A percentile compares a stretch with the other conserved stretches of the same genome.
Evolutionary conservation across 2,888 invertebrate genomes (phyloP).

Genomic region (Sycophila texana): DNA sequence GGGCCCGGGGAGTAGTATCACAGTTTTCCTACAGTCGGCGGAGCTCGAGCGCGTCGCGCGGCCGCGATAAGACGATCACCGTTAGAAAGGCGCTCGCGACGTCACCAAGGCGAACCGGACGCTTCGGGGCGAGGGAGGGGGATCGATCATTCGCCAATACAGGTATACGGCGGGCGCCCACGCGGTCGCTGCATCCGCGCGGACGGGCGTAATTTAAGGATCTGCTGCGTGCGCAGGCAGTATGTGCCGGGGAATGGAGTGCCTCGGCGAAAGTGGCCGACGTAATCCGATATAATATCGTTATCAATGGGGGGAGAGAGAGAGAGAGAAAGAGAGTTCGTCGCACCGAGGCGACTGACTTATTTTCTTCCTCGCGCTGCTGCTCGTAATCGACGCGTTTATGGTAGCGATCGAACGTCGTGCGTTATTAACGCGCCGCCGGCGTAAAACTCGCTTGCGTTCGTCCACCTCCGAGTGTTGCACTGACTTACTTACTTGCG

Average conservation of each 20-base stretch:
- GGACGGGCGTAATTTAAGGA: background rate
- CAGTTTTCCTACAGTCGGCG: too few species aligned
- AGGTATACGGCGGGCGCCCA: background rate
- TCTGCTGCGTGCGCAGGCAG: background rate
- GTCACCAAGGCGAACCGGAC: conserved; percentile 43
- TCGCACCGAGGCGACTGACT: conserved; percentile 7
- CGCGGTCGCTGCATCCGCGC: background rate
- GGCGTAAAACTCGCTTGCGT: too few species aligned
- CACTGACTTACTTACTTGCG: too few species aligned
- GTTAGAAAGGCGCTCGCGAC: conserved; percentile 41
- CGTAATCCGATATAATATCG: conserved; percentile 35
- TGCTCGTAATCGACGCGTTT: conserved; percentile 41
- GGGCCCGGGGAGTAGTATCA: too few species aligned
- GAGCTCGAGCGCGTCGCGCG: background rate
- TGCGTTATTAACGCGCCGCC: background rate
- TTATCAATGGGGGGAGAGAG: conserved; percentile 5
- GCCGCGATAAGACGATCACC: background rate
- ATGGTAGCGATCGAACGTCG: conserved; percentile 49
- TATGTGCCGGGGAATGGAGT: background rate
- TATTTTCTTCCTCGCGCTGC: background rate
- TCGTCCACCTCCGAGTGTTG: too few species aligned
- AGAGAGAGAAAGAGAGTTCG: background rate
- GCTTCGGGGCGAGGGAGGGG: conserved; percentile 16
- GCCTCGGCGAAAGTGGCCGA: conserved; percentile 14
- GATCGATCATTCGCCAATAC: conserved; percentile 38